Evolutionary conservation across 1,140 invertebrate genomes (phyloP).

Genomic region (Gryllus bimaculatus): DNA sequence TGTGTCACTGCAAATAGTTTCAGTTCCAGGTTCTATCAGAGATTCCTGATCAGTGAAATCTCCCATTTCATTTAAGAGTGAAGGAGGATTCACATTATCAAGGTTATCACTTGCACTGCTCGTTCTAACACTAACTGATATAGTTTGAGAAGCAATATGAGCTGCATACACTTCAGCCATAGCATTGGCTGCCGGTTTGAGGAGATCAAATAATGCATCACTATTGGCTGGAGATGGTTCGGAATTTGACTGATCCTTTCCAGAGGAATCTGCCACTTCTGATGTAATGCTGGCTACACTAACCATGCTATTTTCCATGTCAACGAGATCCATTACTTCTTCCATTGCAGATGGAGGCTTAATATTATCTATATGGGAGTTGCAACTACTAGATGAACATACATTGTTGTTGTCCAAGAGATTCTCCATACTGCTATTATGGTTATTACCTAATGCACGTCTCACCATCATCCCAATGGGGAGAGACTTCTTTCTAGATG

Average conservation of each 20-base stretch:
- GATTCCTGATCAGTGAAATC: conserved; percentile 47
- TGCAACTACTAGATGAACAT: conserved; percentile 39
- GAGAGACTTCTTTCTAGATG: conserved; percentile 51
- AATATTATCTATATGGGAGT: conserved; percentile 61
- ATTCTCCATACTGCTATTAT: conserved; percentile 48
- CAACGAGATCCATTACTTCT: conserved; percentile 52
- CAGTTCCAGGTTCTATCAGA: conserved; percentile 44
- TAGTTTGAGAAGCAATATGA: conserved; percentile 17
- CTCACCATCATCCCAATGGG: conserved; percentile 56
- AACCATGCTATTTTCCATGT: conserved; percentile 69
- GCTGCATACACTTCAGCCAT: conserved; percentile 28
- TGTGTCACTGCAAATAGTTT: conserved; percentile 47
- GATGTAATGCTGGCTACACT: conserved; percentile 75
- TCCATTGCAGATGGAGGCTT: conserved; percentile 76
- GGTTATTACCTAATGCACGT: conserved; percentile 51
- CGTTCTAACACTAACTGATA: conserved; percentile 30
- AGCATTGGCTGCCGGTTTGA: conserved; percentile 36
- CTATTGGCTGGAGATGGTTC: conserved; percentile 17
- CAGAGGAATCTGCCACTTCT: conserved; percentile 52
- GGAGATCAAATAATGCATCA: conserved; percentile 31
- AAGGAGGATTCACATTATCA: conserved; percentile 54
- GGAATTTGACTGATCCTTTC: conserved; percentile 15
- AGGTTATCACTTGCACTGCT: conserved; percentile 46
- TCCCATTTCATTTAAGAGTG: conserved; percentile 48
- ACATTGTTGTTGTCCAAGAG: conserved; percentile 41